phyloP scores from a whole-genome alignment of 2,113 vertebrate species.

The Opisthocomus hoazin region DNA sequence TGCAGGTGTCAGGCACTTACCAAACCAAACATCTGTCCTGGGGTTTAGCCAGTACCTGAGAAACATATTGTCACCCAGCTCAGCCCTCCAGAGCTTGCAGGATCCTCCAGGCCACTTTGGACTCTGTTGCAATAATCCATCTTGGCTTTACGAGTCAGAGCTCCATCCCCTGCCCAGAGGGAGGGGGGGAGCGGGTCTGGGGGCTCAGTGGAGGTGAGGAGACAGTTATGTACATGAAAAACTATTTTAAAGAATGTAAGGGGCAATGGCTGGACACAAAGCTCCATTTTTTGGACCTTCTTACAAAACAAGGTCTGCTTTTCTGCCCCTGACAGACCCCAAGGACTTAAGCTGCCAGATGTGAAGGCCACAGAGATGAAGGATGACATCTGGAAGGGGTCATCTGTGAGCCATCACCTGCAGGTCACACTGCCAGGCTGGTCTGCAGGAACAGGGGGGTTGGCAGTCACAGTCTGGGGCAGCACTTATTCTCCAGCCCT shows the following conservation, averaged over 20 bases:
- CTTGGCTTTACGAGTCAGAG: background rate
- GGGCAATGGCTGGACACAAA: background rate
- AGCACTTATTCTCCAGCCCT: background rate
- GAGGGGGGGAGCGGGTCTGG: background rate
- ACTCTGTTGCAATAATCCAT: fast-evolving
- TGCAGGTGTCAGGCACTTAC: background rate
- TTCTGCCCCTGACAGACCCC: fast-evolving
- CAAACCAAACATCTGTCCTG: background rate
- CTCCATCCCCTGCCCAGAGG: background rate
- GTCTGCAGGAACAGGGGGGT: background rate
- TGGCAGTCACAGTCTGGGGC: background rate
- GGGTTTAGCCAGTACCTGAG: background rate
- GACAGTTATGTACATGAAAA: fast-evolving
- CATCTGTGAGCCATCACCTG: background rate
- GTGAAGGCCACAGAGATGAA: background rate
- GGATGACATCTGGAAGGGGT: background rate
- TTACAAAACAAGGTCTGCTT: background rate
- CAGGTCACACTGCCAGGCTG: background rate
- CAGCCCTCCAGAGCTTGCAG: background rate
- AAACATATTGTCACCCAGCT: background rate
- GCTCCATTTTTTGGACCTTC: background rate
- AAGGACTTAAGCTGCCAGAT: background rate
- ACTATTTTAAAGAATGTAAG: background rate
- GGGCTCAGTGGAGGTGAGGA: background rate
- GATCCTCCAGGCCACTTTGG: background rate